Evolutionary conservation across 2,888 invertebrate species (phyloP), one percentile per base, ranked within the genome.

Genomic region (Drosophila pseudotakahashii): DNA sequence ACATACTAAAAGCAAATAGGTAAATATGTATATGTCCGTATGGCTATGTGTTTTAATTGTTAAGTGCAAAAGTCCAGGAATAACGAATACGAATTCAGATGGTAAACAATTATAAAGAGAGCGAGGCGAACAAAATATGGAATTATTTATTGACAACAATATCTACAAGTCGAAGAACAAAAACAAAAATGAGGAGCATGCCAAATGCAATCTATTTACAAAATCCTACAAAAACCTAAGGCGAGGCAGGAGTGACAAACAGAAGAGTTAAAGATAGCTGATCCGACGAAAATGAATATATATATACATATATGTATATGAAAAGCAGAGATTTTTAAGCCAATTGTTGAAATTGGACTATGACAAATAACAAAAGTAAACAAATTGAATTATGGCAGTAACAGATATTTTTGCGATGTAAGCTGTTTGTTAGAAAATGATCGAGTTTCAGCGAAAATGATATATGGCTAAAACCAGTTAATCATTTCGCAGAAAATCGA

Each of bases 161-260:
- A 75, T 72, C 75, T 72, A 78, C 63, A 84, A 64, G 50, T 53
- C 59, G 32, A 45, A 58, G 42, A 19, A 19, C 19, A 36, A 14
- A 32, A 52, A 32, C 45, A 64, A 23, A 16, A 30, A 73, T 26
- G 34, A 23, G 64, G 77, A 82, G 73, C 73, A 71, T 82, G 60
- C 71, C 79, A 74, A 54, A 86, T 83, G 67, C 78, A 80, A 84
- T 89, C 73, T 89, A 89, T 82, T 82, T 82, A 89, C 81, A 68
- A 47, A 42, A 16, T 13, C 48, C 48, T 34, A 34, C 13, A 39
- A 50, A 52, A 41, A 50, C 37, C 30, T 23, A 57, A 32, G 32
- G 16, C n/a, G 11, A 39, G 36, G 44, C 44, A 52, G 41, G 14
- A 37, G 37, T 14, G 30, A 48, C 23, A 19, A 30, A 37, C 14